phyloP scores from a whole-genome alignment of 1,140 invertebrate genomes.

The Helicoverpa armigera region DNA sequence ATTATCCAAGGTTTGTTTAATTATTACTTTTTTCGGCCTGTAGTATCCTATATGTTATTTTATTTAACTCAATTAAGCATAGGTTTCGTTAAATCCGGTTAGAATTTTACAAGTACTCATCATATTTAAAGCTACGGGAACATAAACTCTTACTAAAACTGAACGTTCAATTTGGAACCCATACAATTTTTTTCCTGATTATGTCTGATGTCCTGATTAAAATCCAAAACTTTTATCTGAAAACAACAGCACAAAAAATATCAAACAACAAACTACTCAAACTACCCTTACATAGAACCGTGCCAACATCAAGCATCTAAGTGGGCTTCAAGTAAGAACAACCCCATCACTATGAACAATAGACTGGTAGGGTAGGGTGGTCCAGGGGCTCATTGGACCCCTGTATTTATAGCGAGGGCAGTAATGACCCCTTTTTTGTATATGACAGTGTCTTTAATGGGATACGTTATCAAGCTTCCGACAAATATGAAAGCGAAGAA shows the following conservation, averaged over 20 bases:
- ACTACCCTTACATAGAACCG: not conserved
- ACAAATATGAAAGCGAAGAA: no score
- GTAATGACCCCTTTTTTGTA: slow-evolving; percentile 40
- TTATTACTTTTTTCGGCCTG: no score
- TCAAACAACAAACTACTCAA: not conserved
- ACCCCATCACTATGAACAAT: slow-evolving; percentile 39
- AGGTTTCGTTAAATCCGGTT: no score
- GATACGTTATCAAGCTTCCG: no score
- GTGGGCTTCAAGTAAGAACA: slow-evolving; percentile 1
- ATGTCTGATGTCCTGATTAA: not conserved
- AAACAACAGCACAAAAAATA: not conserved
- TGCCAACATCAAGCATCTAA: slow-evolving; percentile 19
- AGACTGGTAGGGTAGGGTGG: slow-evolving; percentile 18
- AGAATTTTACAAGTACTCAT: no score
- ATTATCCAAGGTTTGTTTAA: no score
- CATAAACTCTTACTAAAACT: no score
- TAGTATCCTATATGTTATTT: no score
- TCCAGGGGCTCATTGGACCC: slow-evolving; percentile 12
- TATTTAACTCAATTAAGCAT: no score
- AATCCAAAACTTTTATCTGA: slow-evolving; percentile 4
- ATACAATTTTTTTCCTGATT: no score
- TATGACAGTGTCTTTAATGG: not conserved
- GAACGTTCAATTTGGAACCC: not conserved
- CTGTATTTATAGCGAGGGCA: slow-evolving; percentile 21
- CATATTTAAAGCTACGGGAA: no score